Conservation (phyloP, 2,888 invertebrate species). For the Xiphydria camelus region DNA sequence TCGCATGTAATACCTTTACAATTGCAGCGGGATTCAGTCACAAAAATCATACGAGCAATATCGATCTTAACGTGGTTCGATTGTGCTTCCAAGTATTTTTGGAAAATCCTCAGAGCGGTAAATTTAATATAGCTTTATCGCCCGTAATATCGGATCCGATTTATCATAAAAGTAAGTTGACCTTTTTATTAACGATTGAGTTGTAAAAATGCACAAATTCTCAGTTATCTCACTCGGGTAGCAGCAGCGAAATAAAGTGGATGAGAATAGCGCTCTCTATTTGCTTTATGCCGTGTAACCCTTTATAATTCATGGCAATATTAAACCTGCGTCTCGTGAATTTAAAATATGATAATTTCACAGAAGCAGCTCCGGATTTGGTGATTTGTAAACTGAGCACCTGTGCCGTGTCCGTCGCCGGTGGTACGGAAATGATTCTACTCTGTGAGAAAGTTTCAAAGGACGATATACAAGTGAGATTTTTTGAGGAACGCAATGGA, state of each 20-base stretch:
- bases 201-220: background rate
- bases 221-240: too few relatives aligned
- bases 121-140: conserved; percentile 70
- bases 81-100: conserved; percentile 96
- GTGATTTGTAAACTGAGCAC: conserved; percentile 87
- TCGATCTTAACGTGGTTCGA: conserved; percentile 91
- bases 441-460: conserved; percentile 92
- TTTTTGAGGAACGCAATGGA: conserved; percentile 79
- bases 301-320: too few relatives aligned
- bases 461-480: conserved; percentile 90
- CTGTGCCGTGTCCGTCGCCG: conserved; percentile 80
- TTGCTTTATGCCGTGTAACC: too few relatives aligned
- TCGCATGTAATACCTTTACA: conserved; percentile 2
- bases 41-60: conserved; percentile 80
- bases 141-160: conserved; percentile 91
- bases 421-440: conserved; percentile 87
- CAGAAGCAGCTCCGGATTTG: conserved; percentile 90
- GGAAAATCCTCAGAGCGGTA: conserved; percentile 68
- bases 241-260: too few relatives aligned
- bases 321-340: too few relatives aligned
- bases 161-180: conserved; percentile 88
- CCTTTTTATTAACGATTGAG: too few relatives aligned
- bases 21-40: conserved; percentile 83
- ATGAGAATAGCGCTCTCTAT: too few relatives aligned
- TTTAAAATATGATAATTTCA: too few relatives aligned